phyloP scores from a whole-genome alignment of 2,797 vertebrate species.

The Okamejei kenojei region DNA sequence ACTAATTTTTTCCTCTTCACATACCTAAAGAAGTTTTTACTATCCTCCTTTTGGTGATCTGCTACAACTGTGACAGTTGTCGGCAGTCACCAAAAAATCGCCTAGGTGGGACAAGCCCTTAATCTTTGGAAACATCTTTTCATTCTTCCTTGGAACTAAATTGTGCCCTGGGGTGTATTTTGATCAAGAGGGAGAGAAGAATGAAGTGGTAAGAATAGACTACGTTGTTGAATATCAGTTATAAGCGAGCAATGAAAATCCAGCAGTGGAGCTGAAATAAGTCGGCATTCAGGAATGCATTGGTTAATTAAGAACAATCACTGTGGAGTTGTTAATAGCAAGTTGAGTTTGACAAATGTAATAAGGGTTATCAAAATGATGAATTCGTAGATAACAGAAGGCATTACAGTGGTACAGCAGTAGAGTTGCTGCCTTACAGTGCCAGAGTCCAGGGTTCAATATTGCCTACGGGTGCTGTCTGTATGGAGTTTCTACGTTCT shows the following conservation, averaged over 20 bases:
- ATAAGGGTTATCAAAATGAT: neutral
- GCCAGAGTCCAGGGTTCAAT: no score
- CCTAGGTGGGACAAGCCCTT: no score
- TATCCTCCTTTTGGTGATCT: no score
- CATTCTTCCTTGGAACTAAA: neutral
- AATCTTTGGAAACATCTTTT: neutral
- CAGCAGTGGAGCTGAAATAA: neutral
- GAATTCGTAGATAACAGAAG: neutral
- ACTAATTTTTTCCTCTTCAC: no score
- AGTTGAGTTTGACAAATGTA: neutral
- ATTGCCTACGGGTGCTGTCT: no score
- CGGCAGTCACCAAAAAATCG: no score
- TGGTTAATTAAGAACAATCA: neutral
- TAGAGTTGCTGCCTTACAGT: no score
- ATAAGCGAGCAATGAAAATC: no score
- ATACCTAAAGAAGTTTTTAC: no score
- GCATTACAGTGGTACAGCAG: no score
- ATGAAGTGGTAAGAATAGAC: neutral
- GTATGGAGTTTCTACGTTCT: no score
- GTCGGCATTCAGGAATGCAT: neutral
- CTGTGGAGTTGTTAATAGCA: neutral
- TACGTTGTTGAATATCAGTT: neutral
- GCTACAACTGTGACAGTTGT: no score
- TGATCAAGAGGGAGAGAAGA: neutral
- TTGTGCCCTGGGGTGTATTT: neutral